Evolutionary conservation across 2,113 vertebrate species (phyloP).

Genomic region (Forbesichthys papilliferus): DNA sequence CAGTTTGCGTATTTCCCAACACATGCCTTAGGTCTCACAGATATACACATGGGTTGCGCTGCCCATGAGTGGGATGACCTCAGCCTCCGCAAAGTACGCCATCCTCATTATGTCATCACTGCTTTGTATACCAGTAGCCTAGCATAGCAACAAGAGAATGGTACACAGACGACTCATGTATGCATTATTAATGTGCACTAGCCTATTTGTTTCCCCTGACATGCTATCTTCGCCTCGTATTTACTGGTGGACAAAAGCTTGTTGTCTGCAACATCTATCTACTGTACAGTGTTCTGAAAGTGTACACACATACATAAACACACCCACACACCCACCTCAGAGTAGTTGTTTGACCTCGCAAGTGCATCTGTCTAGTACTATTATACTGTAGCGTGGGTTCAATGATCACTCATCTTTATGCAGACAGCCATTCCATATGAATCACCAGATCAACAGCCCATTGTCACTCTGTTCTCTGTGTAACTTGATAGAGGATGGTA

Average conservation of each 20-base stretch:
- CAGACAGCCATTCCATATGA: slow-evolving; percentile 26
- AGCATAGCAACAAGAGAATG: background rate
- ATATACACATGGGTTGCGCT: background rate
- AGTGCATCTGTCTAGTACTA: too few relatives aligned
- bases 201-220: background rate
- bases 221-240: slow-evolving; percentile 8
- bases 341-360: slow-evolving; percentile 4
- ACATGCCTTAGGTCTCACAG: too few relatives aligned
- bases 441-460: slow-evolving; percentile 48
- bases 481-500: slow-evolving; percentile 57
- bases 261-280: too few relatives aligned
- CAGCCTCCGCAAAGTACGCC: background rate
- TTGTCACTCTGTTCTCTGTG: slow-evolving; percentile 44
- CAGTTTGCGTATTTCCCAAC: too few relatives aligned
- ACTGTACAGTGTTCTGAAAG: background rate
- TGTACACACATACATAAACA: slow-evolving; percentile 26
- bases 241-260: too few relatives aligned
- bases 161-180: background rate
- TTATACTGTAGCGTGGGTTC: slow-evolving; percentile 19
- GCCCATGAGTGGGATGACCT: background rate
- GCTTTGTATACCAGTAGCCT: background rate
- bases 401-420: slow-evolving; percentile 45
- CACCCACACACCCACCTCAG: slow-evolving; percentile 32
- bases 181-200: background rate
- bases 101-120: background rate